Evolutionary conservation across 2,113 vertebrate species (phyloP).

Genomic region (Poeciliopsis occidentalis): DNA sequence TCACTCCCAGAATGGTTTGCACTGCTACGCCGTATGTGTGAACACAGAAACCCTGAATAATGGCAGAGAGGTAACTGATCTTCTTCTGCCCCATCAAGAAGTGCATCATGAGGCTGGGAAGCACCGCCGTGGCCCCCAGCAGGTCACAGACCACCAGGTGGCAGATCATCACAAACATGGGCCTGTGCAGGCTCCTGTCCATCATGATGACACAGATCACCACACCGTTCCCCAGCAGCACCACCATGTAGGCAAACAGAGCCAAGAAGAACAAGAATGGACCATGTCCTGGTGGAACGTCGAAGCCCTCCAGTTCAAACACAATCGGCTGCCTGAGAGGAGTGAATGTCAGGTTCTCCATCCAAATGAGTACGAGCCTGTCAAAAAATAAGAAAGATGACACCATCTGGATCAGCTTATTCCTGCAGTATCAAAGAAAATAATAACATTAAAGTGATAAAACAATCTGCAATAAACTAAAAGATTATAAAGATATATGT

Average conservation of each 20-base stretch:
- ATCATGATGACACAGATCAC: constrained; percentile 41
- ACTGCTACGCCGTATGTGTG: constrained; percentile 46
- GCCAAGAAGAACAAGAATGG: constrained; percentile 54
- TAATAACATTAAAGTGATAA: too few relatives aligned
- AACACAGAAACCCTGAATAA: constrained; percentile 57
- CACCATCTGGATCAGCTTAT: too few relatives aligned
- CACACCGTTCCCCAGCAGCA: constrained; percentile 53
- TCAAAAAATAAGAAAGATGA: too few relatives aligned
- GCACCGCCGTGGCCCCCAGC: constrained; percentile 51
- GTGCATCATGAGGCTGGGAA: constrained; percentile 60
- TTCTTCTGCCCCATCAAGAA: constrained; percentile 51
- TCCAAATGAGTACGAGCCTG: too few relatives aligned
- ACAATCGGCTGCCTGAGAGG: constrained; percentile 58
- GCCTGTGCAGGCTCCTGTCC: constrained; percentile 57
- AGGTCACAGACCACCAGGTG: constrained; percentile 62
- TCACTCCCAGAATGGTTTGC: constrained; percentile 55
- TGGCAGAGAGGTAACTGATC: constrained; percentile 43
- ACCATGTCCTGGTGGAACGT: constrained; percentile 31
- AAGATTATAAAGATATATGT: too few relatives aligned
- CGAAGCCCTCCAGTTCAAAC: constrained; percentile 67
- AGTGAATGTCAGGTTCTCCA: constrained; percentile 26
- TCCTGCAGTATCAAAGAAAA: too few relatives aligned
- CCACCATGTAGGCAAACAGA: constrained; percentile 44
- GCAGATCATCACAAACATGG: constrained; percentile 67
- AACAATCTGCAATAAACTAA: too few relatives aligned